Evolutionary conservation across 2,888 invertebrate genomes (phyloP), one percentile per base, ranked within the genome.

Genomic region (Rhogogaster chlorosoma): DNA sequence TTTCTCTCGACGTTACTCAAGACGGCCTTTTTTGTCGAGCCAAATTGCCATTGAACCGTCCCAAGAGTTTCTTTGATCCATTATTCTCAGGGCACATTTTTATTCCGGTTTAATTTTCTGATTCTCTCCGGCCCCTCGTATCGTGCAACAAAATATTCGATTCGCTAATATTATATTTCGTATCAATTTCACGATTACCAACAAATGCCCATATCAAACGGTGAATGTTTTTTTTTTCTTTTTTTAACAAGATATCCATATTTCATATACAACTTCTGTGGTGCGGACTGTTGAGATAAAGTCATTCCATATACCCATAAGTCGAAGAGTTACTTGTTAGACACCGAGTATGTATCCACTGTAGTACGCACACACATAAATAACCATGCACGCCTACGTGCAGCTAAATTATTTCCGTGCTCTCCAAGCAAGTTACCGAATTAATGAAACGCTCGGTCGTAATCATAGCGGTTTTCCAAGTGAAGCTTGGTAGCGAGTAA

Each of bases 361-460:
- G 12, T 38, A 22, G 38, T 29, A 42, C 61, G 22, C 61, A 61
- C 12, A 26, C 32, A 29, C 77, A 77, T 77, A 53, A 77, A 77
- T 77, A 77, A 53, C 53, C 53, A 77, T 53, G 18, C 53, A 53
- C 77, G 49, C 77, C 77, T 77, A 77, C 77, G 77, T 53, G n/a
- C 49, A 53, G 49, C 29, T 77, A 49, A 77, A 77, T 77, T 77
- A 77, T 77, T 77, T 77, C 53, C 77, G 12, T 77, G 32, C 29
- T 45, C 77, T 49, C 0, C 49, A n/a, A 77, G 77, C 29, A 53
- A 77, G 77, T 77, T 77, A 77, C 53, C 53, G 53, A 77, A 77
- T 77, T 77, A 77, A 77, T 77, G 77, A 77, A 77, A 77, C 32
- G 49, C 77, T 49, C 53, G 77, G 77, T 77, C 49, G 77, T 77